Base-by-base conservation (phyloP, 2,797 vertebrate genomes). In the Lophius americanus region DNA sequence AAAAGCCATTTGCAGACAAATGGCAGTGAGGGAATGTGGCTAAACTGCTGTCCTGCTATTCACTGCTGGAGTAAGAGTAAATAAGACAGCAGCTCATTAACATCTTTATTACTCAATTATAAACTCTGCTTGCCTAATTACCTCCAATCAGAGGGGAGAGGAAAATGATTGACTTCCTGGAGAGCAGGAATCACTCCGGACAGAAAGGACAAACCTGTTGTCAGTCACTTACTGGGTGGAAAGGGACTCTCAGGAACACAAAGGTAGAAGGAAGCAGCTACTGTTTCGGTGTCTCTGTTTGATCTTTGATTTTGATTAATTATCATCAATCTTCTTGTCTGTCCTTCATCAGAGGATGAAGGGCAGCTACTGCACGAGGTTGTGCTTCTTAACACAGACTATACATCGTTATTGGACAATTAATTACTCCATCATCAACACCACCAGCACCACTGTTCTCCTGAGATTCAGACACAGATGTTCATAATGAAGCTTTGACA, bases 351-450 rank as follows among this genome's bases (percentile, higher is more conserved):
- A 73, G 62, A 75, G 70, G 76, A 90, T 90, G 89, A 91, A 93
- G 91, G 91, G 77, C 87, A 83, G 76, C 69, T 60, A 32, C 75
- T 64, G 67, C 73, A 69, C 75, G 88, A 87, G 75, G 84, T 83
- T 82, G 83, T 52, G 62, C 71, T 79, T 76, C 74, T 23, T 61
- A 81, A 76, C 81, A 75, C 56, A 84, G 84, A 85, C 37, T 77
- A 87, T 92, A 88, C 85, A 89, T 93, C 92, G 92, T 90, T 91
- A 92, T 92, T 91, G 91, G 85, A 85, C 71, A 77, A 88, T 92
- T 91, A 91, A 92, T 92, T 88, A 91, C 70, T 71, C 78, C 82
- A 88, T 88, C 85, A 85, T 88, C 85, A 88, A 83, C 78, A 67
- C 51, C 73, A 61, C 42, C 77, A 55, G 69, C 68, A 68, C 48